Conservation (phyloP, 2,888 invertebrate genomes). For the Eupithecia dodoneata region DNA sequence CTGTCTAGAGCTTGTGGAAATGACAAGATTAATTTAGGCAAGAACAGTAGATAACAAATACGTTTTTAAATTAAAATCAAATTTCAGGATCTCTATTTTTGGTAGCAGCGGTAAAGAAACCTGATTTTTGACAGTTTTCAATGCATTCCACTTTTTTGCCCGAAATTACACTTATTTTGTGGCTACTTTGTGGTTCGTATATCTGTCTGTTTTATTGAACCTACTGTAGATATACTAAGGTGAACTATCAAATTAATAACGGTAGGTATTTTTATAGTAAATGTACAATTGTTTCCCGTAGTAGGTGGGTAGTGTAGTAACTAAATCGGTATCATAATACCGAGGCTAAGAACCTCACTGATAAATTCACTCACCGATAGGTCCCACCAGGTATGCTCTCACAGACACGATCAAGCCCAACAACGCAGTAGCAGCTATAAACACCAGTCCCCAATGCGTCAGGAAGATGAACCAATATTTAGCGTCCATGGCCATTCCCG, state of each 20-base stretch:
- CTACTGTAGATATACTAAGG: too few relatives aligned
- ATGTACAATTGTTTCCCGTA: background rate
- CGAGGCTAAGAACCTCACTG: background rate
- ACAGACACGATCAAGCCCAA: conserved; percentile 62
- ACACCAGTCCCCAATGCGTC: conserved; percentile 73
- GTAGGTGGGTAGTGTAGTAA: background rate
- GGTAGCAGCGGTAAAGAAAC: too few relatives aligned
- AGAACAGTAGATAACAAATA: too few relatives aligned
- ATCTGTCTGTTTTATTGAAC: too few relatives aligned
- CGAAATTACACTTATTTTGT: too few relatives aligned
- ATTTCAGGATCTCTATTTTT: too few relatives aligned
- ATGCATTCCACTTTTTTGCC: too few relatives aligned
- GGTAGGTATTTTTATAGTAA: background rate
- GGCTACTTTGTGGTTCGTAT: too few relatives aligned
- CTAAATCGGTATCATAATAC: background rate
- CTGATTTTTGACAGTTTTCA: too few relatives aligned
- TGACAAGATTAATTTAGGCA: too few relatives aligned
- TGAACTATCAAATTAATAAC: background rate
- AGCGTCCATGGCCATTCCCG: conserved; percentile 31
- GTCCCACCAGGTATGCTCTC: conserved; percentile 53
- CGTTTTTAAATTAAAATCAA: too few relatives aligned
- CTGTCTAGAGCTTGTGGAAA: too few relatives aligned
- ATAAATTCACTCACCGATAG: conserved; percentile 61
- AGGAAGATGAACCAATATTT: conserved; percentile 69
- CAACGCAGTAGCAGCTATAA: conserved; percentile 61